phyloP scores from a whole-genome alignment of 2,797 vertebrate species.

The Manis crassicaudata region DNA sequence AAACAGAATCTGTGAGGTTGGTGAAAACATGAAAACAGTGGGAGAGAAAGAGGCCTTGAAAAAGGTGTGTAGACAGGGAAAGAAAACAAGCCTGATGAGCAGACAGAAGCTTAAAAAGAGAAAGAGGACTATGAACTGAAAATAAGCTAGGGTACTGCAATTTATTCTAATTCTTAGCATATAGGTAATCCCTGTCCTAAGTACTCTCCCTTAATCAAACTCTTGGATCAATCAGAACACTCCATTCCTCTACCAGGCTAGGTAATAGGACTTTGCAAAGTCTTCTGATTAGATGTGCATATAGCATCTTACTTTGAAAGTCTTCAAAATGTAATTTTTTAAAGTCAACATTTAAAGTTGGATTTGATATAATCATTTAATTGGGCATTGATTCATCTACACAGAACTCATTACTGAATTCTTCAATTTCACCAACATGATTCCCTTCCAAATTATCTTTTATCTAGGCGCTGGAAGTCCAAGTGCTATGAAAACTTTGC shows the following conservation, averaged over 20 bases:
- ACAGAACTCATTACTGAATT: constrained; percentile 76
- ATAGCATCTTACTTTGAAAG: constrained; percentile 60
- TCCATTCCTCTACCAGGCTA: not conserved
- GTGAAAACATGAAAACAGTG: not conserved
- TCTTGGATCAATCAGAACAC: constrained; percentile 11
- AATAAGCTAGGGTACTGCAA: not conserved
- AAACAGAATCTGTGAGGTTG: not conserved
- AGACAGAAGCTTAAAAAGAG: not conserved
- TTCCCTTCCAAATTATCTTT: constrained; percentile 80
- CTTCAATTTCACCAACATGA: constrained; percentile 78
- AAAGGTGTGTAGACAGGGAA: not conserved
- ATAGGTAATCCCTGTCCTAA: constrained; percentile 29
- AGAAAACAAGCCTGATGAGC: not conserved
- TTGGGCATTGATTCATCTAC: constrained; percentile 79
- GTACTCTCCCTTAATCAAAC: constrained; percentile 45
- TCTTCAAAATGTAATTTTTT: constrained; percentile 74
- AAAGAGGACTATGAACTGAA: not conserved
- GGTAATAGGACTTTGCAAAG: not conserved
- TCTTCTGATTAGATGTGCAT: constrained; percentile 43
- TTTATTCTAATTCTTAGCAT: not conserved
- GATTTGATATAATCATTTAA: constrained; percentile 81
- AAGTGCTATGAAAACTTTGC: constrained; percentile 73
- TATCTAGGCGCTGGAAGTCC: constrained; percentile 74
- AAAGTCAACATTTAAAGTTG: constrained; percentile 77
- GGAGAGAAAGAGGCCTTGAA: not conserved